phyloP scores from a whole-genome alignment of 2,113 vertebrate species.

The Triplophysa rosa region DNA sequence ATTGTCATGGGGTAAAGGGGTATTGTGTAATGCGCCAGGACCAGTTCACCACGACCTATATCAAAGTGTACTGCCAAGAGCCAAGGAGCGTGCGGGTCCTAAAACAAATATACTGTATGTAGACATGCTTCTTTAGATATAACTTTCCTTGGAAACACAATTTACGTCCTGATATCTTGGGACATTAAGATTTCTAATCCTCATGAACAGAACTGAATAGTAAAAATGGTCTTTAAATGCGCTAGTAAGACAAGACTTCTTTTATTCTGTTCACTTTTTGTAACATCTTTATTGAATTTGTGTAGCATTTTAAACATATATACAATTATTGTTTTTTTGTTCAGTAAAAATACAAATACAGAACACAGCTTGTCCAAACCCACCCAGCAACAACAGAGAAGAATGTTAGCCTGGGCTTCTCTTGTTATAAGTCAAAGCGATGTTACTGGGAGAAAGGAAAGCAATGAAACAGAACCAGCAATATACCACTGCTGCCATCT shows the following conservation, averaged over 20 bases:
- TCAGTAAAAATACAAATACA: conserved; percentile 83
- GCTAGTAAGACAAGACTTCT: not conserved
- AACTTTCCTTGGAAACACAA: not conserved
- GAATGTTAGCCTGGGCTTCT: conserved; percentile 52
- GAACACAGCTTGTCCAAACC: conserved; percentile 73
- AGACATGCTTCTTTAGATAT: not conserved
- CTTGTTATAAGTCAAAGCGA: conserved; percentile 49
- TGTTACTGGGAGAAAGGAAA: conserved; percentile 28
- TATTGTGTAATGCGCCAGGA: not conserved
- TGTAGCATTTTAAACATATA: conserved; percentile 78
- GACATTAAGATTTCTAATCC: not conserved
- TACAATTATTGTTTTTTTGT: conserved; percentile 68
- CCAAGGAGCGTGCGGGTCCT: not conserved
- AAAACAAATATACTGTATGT: not conserved
- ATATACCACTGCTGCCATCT: conserved; percentile 43
- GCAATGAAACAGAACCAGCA: conserved; percentile 24
- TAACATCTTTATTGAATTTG: conserved; percentile 80
- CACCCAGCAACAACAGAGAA: conserved; percentile 55
- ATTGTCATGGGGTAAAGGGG: not conserved
- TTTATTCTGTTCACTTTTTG: conserved; percentile 63
- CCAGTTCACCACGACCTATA: conserved; percentile 38
- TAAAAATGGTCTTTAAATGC: too few species aligned
- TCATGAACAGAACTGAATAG: too few species aligned
- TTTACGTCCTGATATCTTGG: not conserved
- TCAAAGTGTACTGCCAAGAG: conserved; percentile 24